Evolutionary conservation across 2,888 invertebrate species (phyloP), one percentile per base, ranked within the genome.

Genomic region (Drosophila atripex): DNA sequence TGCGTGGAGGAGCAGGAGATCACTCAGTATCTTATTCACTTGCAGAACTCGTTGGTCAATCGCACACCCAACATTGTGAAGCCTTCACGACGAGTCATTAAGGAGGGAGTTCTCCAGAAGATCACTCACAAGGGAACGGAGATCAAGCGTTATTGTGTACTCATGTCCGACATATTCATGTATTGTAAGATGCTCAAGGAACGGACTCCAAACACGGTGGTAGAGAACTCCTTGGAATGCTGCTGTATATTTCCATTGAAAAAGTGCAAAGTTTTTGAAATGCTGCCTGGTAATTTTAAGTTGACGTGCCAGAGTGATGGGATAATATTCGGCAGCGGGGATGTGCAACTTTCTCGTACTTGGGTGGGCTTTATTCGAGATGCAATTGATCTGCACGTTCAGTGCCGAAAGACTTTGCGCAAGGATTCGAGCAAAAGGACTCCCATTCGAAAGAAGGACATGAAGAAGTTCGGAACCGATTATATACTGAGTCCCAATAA

Each of bases 1-100:
- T 93, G 95, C 52, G 93, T 96, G 3, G 93, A 94, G 68, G 95
- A 95, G 77, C 95, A 95, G 86, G 96, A 96, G 89, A 94, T 95
- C 77, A 94, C 94, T 52, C 94, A 94, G 89, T 93, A 93, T 78
- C 92, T 96, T 77, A 89, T 96, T 12, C 93, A 94, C 88, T 91
- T 96, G 14, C 95, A 95, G 88, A 93, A 93, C 61, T 93, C 93
- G 39, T 92, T 96, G 18, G 90, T 92, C 5, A 93, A 93, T 76
- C 92, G 93, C 4, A 93, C 93, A 18, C 94, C 95, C 1, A 93
- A 93, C 77, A 93, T 96, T 41, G 93, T 96, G 1, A 93, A 93
- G 60, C 95, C 91, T 0, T 91, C 91, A 8, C 92, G 95, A n/a
- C 93, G 93, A 72, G 92, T 96, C 49, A 93, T 95, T 56, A 95